Evolutionary conservation across 2,797 vertebrate species (phyloP), one percentile per base, ranked within the genome.

Genomic region (Aotus griseimembra): DNA sequence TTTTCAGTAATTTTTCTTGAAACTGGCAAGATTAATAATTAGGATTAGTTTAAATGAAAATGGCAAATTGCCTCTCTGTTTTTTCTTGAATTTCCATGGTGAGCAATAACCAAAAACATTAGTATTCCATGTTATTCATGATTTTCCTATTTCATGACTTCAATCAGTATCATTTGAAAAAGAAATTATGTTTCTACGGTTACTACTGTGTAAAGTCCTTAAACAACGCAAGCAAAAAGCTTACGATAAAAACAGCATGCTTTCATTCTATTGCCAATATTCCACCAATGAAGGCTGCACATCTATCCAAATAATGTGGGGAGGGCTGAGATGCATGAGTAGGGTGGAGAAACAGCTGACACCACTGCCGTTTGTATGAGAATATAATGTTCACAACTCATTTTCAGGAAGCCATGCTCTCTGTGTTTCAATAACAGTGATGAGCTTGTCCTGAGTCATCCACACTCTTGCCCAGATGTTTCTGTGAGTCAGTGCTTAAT

Each of bases 401-500:
- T 24, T 91, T 85, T 88, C 85, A 77, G 96, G 90, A 97, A 97
- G 46, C 92, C 52, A 77, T 2, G 22, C 50, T 91, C 85, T 94
- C 87, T 84, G 75, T 93, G 90, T 96, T 92, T 97, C 88, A 79
- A 24, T 94, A 93, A 93, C 14, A 82, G 90, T 93, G 52, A 96
- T 97, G 96, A 91, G 75, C 61, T 96, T 96, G 85, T 88, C 57
- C 92, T 97, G 96, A 98, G 87, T 97, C 97, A 97, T 89, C 89
- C 57, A n/a, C 48, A 76, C 4, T 88, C 57, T 97, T 95, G 50
- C 73, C 96, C 96, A 95, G 97, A 97, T 97, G 96, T 96, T 97
- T 97, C 89, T 96, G 93, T 97, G 96, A 98, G 90, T 97, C 96
- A 98, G 92, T 0, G 9, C 70, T 97, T 96, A 89, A 90, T 96